Evolutionary conservation across 2,888 invertebrate species (phyloP).

Genomic region (Apamea sordens): DNA sequence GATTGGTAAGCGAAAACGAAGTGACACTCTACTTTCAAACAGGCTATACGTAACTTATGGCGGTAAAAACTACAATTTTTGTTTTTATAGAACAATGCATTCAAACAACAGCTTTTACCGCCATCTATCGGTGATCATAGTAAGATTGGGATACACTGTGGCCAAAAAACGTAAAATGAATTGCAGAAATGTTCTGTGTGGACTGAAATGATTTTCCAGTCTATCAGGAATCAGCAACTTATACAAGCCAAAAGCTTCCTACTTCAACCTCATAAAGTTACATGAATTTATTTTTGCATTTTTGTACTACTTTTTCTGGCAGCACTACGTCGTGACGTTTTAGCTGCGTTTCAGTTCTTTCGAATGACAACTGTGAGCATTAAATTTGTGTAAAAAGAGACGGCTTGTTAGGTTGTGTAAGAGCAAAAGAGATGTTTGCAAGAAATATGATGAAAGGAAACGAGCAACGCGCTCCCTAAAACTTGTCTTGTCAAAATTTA

Average conservation of each 20-base stretch:
- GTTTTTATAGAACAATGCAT: not conserved
- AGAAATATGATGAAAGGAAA: not conserved
- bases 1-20: too few species aligned
- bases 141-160: not conserved
- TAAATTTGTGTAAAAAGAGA: not conserved
- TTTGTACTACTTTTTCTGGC: not conserved
- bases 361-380: accelerated
- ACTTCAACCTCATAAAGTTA: not conserved
- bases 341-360: not conserved
- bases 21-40: too few species aligned
- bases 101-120: not conserved
- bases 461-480: not conserved
- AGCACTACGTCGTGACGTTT: not conserved
- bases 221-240: not conserved
- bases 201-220: too few species aligned
- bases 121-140: not conserved
- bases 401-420: accelerated
- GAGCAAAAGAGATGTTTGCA: constrained; percentile 9
- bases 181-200: not conserved
- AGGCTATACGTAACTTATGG: too few species aligned
- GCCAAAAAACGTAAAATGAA: not conserved
- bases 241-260: not conserved
- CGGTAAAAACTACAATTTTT: too few species aligned
- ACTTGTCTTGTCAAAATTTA: not conserved
- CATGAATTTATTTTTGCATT: not conserved